Evolutionary conservation across 2,888 invertebrate species (phyloP), one percentile per base, ranked within the genome.

Genomic region (Tanypteryx hageni): DNA sequence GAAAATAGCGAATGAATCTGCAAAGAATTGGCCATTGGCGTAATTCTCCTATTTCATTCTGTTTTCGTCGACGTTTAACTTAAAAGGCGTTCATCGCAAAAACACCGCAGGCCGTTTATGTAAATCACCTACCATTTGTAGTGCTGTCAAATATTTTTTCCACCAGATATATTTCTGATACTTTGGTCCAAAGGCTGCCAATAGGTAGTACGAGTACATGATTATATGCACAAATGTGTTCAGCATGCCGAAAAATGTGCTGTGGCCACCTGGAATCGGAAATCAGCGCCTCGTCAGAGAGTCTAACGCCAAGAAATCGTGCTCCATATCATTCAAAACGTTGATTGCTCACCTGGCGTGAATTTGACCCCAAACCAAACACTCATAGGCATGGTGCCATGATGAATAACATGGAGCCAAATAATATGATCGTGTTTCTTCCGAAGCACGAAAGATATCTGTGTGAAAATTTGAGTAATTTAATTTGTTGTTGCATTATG

Each of bases 191-290:
- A 96, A 93, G 27, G 96, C 96, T 11, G 96, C 94, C 93, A 96
- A 93, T 82, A 95, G 95, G 94, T 96, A 96, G 94, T 96, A 96
- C 11, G 95, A 95, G 94, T 96, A 96, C 96, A 96, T 96, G 93
- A 96, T 94, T 92, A 96, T 94, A 93, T 96, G 96, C 58, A 96
- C 96, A 93, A 95, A 95, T 11, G 95, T 95, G 94, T 96, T 96
- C 92, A 96, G 93, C 93, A 95, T 93, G 0, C 95, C 95, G 93
- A 96, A 96, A 94, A 96, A 96, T 57, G 96, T 96, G 83, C 95
- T 95, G 94, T 96, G 96, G 13, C 96, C 96, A 93, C 96, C 96
- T 95, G 93, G 0, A 93, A 92, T 31, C 5, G 18, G 0, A 44
- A 57, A 57, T 44, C 1, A 44, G 44, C 44, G 3, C 5, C 5